Evolutionary conservation across 2,113 vertebrate species (phyloP).

Genomic region (Limanda limanda): DNA sequence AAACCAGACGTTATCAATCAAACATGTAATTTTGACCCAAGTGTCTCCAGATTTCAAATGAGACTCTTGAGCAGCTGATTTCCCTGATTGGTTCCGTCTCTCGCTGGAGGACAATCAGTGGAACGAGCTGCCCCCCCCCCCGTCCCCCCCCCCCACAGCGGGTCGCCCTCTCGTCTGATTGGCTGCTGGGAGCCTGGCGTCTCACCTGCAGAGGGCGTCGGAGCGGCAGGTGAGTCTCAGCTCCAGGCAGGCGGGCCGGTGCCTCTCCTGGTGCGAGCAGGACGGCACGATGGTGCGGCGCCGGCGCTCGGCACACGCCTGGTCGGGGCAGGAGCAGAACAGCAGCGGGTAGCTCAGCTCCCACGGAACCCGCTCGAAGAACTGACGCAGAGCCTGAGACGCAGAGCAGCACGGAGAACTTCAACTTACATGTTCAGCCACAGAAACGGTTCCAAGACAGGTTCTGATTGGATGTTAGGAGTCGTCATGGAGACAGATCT

Average conservation of each 20-base stretch:
- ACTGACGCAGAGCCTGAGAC: constrained; percentile 88
- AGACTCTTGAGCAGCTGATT: constrained; percentile 30
- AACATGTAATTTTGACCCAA: constrained; percentile 23
- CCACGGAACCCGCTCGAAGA: constrained; percentile 92
- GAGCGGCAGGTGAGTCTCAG: constrained; percentile 85
- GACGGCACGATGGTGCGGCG: constrained; percentile 93
- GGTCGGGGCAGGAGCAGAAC: constrained; percentile 94
- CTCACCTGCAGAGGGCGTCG: constrained; percentile 91
- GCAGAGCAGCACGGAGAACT: not conserved
- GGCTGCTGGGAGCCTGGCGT: not conserved
- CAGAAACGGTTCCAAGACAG: too few species aligned
- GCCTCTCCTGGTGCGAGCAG: constrained; percentile 92
- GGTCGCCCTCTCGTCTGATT: not conserved
- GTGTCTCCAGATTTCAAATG: too few species aligned
- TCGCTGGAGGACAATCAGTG: constrained; percentile 6
- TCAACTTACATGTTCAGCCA: not conserved
- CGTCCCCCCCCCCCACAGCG: too few species aligned
- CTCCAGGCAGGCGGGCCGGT: constrained; percentile 90
- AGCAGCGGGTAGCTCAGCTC: constrained; percentile 94
- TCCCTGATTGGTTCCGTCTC: constrained; percentile 47
- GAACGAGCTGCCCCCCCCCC: not conserved
- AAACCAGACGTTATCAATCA: constrained; percentile 24
- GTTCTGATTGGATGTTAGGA: not conserved
- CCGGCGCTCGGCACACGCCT: constrained; percentile 92
- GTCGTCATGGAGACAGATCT: too few species aligned